Evolutionary conservation across 2,888 invertebrate species (phyloP).

Genomic region (Epinotia nisella): DNA sequence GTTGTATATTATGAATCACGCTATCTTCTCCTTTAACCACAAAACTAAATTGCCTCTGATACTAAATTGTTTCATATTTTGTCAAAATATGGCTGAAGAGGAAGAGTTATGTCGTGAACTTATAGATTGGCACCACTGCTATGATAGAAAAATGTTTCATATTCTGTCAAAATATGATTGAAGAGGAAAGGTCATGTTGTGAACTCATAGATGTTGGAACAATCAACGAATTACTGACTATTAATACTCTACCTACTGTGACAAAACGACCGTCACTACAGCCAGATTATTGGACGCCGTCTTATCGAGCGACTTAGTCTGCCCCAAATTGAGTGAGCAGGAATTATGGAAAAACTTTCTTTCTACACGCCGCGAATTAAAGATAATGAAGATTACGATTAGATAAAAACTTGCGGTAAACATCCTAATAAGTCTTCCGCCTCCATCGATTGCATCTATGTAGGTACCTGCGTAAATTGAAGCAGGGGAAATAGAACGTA

Average conservation of each 20-base stretch:
- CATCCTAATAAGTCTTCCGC: constrained; percentile 54
- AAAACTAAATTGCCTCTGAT: neutral
- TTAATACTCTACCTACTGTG: constrained; percentile 16
- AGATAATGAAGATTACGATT: constrained; percentile 78
- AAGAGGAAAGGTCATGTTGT: neutral
- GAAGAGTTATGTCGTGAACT: neutral
- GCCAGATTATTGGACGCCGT: constrained; percentile 73
- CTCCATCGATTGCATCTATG: constrained; percentile 24
- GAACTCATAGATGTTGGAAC: neutral
- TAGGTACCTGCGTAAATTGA: constrained; percentile 6
- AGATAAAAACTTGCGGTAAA: constrained; percentile 71
- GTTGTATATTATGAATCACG: no score
- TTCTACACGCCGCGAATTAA: constrained; percentile 73
- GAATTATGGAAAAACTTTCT: constrained; percentile 81
- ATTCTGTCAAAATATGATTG: neutral
- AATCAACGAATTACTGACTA: neutral
- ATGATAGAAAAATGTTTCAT: neutral
- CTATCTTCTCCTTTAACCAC: no score
- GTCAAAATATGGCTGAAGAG: neutral
- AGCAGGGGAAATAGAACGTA: constrained; percentile 22
- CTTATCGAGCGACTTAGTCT: constrained; percentile 76
- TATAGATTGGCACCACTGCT: no score
- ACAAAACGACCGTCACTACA: constrained; percentile 64
- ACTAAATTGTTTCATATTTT: neutral
- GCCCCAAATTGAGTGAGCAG: constrained; percentile 78